Percentiles rank a stretch among this genome's conserved stretches.
Conservation (phyloP, 1,140 invertebrate species). For the Drosophila sp. region DNA sequence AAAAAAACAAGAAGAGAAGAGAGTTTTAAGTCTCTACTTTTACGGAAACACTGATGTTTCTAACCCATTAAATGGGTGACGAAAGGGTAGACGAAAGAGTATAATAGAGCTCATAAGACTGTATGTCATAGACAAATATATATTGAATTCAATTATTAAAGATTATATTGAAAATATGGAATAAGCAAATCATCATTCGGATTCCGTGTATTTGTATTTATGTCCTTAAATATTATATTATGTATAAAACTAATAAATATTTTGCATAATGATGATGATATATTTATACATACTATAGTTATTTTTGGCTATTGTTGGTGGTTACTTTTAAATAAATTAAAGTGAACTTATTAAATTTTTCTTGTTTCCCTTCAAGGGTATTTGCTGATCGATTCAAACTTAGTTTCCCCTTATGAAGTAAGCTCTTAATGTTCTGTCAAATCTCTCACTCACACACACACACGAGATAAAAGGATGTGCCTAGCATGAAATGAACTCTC, state of each 20-base stretch:
- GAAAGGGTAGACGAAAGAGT: neutral
- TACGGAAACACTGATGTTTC: slow-evolving; percentile 12
- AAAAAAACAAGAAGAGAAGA: slow-evolving; percentile 31
- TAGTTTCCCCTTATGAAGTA: slow-evolving; percentile 24
- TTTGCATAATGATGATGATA: no score
- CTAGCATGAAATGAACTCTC: slow-evolving; percentile 18
- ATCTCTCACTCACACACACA: neutral
- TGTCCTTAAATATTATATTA: no score
- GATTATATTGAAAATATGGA: no score
- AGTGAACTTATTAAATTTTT: neutral
- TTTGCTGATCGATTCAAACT: neutral
- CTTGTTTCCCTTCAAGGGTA: neutral
- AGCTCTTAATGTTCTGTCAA: slow-evolving; percentile 50
- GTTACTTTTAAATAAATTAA: no score
- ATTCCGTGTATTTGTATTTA: no score
- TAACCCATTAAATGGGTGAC: slow-evolving; percentile 1
- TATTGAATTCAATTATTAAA: no score
- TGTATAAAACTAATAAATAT: no score
- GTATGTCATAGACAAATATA: no score
- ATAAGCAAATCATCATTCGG: no score
- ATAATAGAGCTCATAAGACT: neutral
- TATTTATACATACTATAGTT: no score
- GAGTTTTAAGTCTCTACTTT: slow-evolving; percentile 29
- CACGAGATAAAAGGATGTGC: neutral
- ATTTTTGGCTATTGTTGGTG: no score